Evolutionary conservation across 2,113 vertebrate genomes (phyloP).

Genomic region (Eonycteris spelaea): DNA sequence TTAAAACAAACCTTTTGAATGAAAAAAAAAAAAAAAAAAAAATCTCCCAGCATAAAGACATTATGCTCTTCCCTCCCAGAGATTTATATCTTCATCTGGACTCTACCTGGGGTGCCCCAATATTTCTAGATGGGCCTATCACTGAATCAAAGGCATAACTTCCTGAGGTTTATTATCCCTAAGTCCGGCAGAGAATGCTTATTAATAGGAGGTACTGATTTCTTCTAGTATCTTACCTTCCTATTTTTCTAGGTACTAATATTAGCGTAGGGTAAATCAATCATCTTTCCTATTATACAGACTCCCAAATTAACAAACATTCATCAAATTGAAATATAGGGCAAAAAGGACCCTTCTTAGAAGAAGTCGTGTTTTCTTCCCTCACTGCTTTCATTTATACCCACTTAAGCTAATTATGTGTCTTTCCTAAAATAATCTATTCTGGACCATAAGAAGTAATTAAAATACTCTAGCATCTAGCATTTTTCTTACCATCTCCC

Average conservation of each 20-base stretch:
- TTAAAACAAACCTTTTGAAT: background rate
- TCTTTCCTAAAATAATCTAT: background rate
- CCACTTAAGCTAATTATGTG: background rate
- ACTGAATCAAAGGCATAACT: background rate
- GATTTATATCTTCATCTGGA: background rate
- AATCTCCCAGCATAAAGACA: background rate
- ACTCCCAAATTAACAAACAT: background rate
- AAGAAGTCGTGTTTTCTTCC: background rate
- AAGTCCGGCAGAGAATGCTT: background rate
- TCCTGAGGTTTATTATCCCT: background rate
- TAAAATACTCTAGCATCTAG: background rate
- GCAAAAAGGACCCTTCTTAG: background rate
- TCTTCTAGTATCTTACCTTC: background rate
- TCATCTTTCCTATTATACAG: background rate
- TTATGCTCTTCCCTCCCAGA: background rate
- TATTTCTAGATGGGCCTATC: background rate
- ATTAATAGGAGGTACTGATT: background rate
- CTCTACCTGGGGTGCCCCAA: background rate
- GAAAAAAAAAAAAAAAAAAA: background rate
- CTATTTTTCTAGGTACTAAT: background rate
- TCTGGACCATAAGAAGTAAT: background rate
- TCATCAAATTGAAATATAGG: background rate
- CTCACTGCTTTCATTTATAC: background rate
- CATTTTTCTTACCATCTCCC: background rate
- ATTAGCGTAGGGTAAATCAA: background rate